These are phyloP conservation scores for Himalopsyche anomala DNA, from an alignment of 2,888 invertebrate species.

Conservation along the genomic window DNA sequence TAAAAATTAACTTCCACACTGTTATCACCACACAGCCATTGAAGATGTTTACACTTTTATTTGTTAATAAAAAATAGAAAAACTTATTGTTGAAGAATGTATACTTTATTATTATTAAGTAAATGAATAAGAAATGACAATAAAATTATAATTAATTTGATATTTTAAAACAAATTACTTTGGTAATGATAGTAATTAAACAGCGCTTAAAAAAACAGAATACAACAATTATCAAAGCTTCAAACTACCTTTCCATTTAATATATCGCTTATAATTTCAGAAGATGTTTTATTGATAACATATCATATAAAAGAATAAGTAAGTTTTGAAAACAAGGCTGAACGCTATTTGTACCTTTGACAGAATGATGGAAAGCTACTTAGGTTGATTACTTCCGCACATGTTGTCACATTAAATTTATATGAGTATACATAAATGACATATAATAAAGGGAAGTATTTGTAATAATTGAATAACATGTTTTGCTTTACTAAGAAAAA, in stretches of 20 bases:
- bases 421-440: conserved; percentile 12
- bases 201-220: not conserved
- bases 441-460: no score
- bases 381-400: conserved; percentile 17
- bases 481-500: no score
- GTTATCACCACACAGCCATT: no score
- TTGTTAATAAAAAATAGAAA: no score
- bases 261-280: not conserved
- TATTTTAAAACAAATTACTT: not conserved
- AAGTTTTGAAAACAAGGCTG: not conserved
- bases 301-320: not conserved
- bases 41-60: no score
- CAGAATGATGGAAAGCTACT: conserved; percentile 42
- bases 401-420: conserved; percentile 31
- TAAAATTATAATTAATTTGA: not conserved
- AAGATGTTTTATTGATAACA: conserved; percentile 7
- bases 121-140: no score
- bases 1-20: no score
- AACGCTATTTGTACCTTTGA: not conserved
- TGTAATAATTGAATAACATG: no score
- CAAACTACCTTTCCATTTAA: not conserved
- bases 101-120: no score
- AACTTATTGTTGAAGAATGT: no score
- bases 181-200: conserved; percentile 12
- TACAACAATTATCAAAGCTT: not conserved